phyloP scores from a whole-genome alignment of 2,113 vertebrate species.

The Pantherophis guttatus region DNA sequence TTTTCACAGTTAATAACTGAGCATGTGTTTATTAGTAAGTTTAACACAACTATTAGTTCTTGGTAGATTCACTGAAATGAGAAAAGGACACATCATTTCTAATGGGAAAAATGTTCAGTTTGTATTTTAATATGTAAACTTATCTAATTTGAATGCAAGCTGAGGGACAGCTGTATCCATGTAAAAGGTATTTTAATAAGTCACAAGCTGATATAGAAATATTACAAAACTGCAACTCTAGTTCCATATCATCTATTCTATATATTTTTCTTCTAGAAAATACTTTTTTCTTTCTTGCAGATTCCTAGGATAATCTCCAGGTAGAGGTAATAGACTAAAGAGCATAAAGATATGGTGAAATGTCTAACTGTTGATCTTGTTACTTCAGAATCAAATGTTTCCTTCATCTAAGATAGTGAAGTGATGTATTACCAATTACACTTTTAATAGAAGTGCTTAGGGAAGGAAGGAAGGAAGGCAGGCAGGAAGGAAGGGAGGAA shows the following conservation, averaged over 20 bases:
- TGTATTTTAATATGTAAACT: neutral
- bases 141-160: neutral
- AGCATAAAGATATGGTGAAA: neutral
- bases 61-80: neutral
- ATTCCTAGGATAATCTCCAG: neutral
- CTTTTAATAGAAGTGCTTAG: neutral
- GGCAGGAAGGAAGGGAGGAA: neutral
- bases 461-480: neutral
- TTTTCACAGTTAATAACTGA: conserved; percentile 15
- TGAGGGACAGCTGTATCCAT: neutral
- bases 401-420: neutral
- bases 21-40: neutral
- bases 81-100: neutral
- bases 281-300: neutral
- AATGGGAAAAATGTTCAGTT: neutral
- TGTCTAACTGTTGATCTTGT: neutral
- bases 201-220: neutral
- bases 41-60: neutral
- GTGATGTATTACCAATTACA: neutral
- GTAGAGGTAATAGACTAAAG: neutral
- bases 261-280: neutral
- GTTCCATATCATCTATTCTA: neutral
- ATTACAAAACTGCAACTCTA: neutral
- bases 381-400: neutral
- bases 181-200: neutral